Percentiles rank a stretch among this genome's conserved stretches.
Evolutionary conservation across 2,113 vertebrate genomes (phyloP).

Genomic region (Toxostoma redivivum): DNA sequence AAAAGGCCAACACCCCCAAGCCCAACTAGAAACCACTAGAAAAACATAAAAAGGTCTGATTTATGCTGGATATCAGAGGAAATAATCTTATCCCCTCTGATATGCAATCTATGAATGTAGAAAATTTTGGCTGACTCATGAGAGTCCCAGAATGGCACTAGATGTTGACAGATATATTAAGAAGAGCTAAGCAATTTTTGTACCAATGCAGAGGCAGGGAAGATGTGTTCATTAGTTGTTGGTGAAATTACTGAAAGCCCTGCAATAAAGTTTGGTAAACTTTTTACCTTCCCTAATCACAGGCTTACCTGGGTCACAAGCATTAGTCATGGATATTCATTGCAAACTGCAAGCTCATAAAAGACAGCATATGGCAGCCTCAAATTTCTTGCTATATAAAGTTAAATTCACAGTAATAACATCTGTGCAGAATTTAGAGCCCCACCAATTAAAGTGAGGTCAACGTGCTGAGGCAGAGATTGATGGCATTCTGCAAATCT

Average conservation of each 20-base stretch:
- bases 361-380: slow-evolving; percentile 38
- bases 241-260: neutral
- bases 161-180: neutral
- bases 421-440: slow-evolving; percentile 49
- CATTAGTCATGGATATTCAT: slow-evolving; percentile 47
- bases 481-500: slow-evolving; percentile 35
- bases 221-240: neutral
- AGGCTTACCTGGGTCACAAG: slow-evolving; percentile 32
- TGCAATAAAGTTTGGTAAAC: slow-evolving; percentile 29
- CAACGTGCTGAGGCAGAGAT: neutral
- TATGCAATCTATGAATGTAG: neutral
- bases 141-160: neutral
- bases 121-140: neutral
- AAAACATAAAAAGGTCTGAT: neutral
- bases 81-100: neutral
- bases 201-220: neutral
- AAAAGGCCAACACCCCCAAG: neutral
- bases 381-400: slow-evolving; percentile 38
- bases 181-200: neutral
- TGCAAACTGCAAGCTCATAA: slow-evolving; percentile 36
- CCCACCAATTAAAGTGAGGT: slow-evolving; percentile 18
- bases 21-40: neutral
- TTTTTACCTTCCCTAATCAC: slow-evolving; percentile 39
- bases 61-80: neutral
- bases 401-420: slow-evolving; percentile 49